These are phyloP conservation scores for Drosophila aff. DNA, from an alignment of 1,140 invertebrate genomes.

Conservation along the genomic window DNA sequence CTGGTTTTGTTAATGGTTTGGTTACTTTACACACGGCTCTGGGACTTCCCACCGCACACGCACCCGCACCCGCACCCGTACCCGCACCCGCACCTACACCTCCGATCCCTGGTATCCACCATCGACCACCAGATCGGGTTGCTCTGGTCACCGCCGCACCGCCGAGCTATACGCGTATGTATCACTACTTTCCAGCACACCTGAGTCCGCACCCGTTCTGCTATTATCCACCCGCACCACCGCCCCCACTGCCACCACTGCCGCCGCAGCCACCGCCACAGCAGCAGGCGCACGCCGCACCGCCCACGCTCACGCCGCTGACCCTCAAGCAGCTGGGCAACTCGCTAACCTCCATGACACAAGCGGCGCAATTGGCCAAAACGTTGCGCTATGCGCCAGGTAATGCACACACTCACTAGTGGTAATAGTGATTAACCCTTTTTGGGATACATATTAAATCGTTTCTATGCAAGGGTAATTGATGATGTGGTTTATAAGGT, in stretches of 20 bases:
- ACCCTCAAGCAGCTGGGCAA: conserved; percentile 84
- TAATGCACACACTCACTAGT: conserved; percentile 50
- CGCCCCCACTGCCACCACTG: conserved; percentile 85
- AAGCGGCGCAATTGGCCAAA: conserved; percentile 84
- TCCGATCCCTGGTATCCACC: conserved; percentile 49
- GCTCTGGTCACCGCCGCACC: conserved; percentile 85
- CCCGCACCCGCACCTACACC: conserved; percentile 17
- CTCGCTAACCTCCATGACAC: conserved; percentile 83
- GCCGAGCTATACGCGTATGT: conserved; percentile 86
- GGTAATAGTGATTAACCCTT: background rate
- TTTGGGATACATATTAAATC: background rate
- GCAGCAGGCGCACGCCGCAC: conserved; percentile 50
- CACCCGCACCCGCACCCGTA: conserved; percentile 30
- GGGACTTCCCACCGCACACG: conserved; percentile 56
- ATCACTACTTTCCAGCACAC: conserved; percentile 86
- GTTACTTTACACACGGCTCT: conserved; percentile 58
- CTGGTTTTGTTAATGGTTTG: conserved; percentile 72
- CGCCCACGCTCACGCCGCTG: conserved; percentile 77
- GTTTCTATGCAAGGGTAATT: conserved; percentile 8
- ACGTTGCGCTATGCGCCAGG: conserved; percentile 83
- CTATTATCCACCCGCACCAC: conserved; percentile 85
- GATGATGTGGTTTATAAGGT: background rate
- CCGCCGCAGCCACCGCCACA: conserved; percentile 63
- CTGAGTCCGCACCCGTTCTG: conserved; percentile 85
- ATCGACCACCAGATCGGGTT: conserved; percentile 84